Evolutionary conservation across 2,113 vertebrate genomes (phyloP), one percentile per base, ranked within the genome.

Genomic region (Dromiciops gliroides): DNA sequence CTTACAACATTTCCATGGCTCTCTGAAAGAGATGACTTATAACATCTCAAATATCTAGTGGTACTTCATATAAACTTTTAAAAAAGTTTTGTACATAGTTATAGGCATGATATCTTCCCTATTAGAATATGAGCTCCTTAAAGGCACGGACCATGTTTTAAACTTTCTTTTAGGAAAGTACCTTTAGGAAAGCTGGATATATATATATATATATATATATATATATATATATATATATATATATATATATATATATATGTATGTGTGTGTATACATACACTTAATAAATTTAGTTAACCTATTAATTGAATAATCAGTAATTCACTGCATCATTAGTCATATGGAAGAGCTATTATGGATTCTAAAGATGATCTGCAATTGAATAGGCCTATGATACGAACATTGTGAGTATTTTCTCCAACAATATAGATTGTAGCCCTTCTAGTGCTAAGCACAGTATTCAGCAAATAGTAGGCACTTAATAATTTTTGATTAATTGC

Each of bases 201-300:
- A 22, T 14, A 91, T n/a, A n/a, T n/a, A n/a, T n/a, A n/a, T n/a
- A n/a, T n/a, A n/a, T n/a, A n/a, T n/a, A n/a, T n/a, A n/a, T n/a
- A n/a, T n/a, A n/a, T n/a, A n/a, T n/a, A n/a, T n/a, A n/a, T n/a
- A n/a, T n/a, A n/a, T n/a, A n/a, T n/a, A n/a, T n/a, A n/a, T n/a
- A n/a, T n/a, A n/a, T n/a, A n/a, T n/a, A n/a, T n/a, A n/a, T n/a
- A n/a, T n/a, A n/a, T n/a, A n/a, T n/a, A n/a, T n/a, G n/a, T n/a
- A n/a, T n/a, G n/a, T n/a, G n/a, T n/a, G n/a, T n/a, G n/a, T n/a
- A 52, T 23, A 52, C 24, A 22, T 14, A 91, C 51, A 90, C 5
- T 60, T 0, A 93, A 91, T 95, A 93, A 90, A 90, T 60, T 5
- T 92, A 56, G 8, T 88, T 97, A 1, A 97, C 60, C 90, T n/a